Evolutionary conservation across 2,888 invertebrate species (phyloP).

Genomic region (Entomobrya multifasciata): DNA sequence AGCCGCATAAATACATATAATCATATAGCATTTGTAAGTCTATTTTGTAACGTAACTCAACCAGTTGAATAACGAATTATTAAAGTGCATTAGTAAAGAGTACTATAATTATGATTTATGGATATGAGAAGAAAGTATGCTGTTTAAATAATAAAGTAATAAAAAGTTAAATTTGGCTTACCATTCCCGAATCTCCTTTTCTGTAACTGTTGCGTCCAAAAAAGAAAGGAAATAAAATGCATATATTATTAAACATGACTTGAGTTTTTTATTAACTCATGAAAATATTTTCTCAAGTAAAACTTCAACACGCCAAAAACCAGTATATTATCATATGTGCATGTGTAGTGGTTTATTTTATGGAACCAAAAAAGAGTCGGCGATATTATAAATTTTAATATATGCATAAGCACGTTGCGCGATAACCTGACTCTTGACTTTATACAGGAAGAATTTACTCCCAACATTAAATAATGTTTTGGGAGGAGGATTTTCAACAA

Average conservation of each 20-base stretch:
- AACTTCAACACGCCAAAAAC: too few relatives aligned
- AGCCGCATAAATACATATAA: conserved; percentile 21
- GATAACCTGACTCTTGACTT: not conserved
- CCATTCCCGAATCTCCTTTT: conserved; percentile 82
- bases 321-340: too few relatives aligned
- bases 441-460: not conserved
- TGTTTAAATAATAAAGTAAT: conserved; percentile 80
- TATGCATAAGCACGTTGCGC: not conserved
- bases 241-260: not conserved
- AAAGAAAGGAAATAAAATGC: conserved; percentile 37
- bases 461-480: not conserved
- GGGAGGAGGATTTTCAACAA: not conserved
- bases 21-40: too few relatives aligned
- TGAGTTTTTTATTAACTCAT: not conserved
- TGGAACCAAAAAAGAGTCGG: too few relatives aligned
- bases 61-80: not conserved
- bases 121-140: not conserved
- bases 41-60: not conserved
- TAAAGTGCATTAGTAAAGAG: not conserved
- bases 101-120: conserved; percentile 85
- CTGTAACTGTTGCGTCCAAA: conserved; percentile 81
- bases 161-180: conserved; percentile 75
- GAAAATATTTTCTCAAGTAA: too few relatives aligned
- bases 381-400: not conserved
- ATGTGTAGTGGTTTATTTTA: too few relatives aligned